Base-by-base conservation (phyloP, 2,888 invertebrate genomes). In the Ornithoptera priamus region DNA sequence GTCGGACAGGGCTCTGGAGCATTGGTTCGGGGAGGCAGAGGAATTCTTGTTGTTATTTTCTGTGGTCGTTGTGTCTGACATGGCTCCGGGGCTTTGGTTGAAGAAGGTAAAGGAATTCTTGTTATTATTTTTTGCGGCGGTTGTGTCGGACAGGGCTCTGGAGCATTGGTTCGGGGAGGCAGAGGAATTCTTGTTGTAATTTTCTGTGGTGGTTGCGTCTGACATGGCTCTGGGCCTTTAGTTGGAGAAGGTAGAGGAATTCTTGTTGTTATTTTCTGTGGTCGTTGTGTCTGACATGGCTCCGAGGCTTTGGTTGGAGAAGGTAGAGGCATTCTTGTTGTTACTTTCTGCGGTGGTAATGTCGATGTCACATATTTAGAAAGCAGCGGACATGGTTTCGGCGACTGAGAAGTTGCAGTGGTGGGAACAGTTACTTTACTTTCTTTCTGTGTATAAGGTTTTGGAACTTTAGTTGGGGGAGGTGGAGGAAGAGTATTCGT, bases 61-160 rank as follows among this genome's bases (percentile, higher is more conserved):
- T n/a, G 24, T 5, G 50, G 50, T 50, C 18, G 50, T 15, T 18
- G 18, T 4, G 50, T 18, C 10, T 24, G 53, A 50, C 58, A 65
- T 17, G 65, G 65, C 42, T 50, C 24, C 8, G 59, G 67, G 5
- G 20, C 46, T 58, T 62, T 68, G 2, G 68, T 67, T n/a, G 61
- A 46, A 2, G 61, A 56, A 53, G 67, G 20, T n/a, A 22, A 56
- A 18, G 20, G 63, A 6, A 50, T 56, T 10, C 15, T 46, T 15
- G 56, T 30, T 64, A 18, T 46, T 58, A 42, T 57, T 24, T 50
- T 50, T 18, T 6, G 56, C 3, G 65, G 56, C 30, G 69, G 65
- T 30, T 20, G 53, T 46, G 61, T 30, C 8, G 61, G 60, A 36
- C 66, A 36, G 15, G 60, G 60, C 60, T 61, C 60, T 30, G 60